These are phyloP conservation scores for Stenchaetothrips biformis DNA, from an alignment of 2,888 invertebrate species.

Conservation along the genomic window DNA sequence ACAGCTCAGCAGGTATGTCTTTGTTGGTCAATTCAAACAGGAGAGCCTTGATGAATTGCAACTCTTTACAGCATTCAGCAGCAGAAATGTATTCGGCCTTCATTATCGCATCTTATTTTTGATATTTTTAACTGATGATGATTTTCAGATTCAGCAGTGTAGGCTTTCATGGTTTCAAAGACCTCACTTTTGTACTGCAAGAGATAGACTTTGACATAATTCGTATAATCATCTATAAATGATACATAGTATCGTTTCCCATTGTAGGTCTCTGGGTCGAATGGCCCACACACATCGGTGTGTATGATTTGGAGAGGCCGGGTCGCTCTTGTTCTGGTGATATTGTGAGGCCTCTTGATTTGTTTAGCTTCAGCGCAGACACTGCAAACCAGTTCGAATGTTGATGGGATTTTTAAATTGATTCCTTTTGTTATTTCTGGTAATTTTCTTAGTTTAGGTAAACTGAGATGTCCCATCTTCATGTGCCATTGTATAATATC, in stretches of 20 bases:
- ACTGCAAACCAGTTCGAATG: not conserved
- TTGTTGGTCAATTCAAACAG: no score
- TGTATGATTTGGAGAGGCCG: not conserved
- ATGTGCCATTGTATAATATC: not conserved
- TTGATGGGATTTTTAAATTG: not conserved
- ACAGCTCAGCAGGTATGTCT: no score
- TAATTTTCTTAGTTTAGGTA: not conserved
- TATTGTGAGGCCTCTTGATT: not conserved
- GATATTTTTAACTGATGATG: not conserved
- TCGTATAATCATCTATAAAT: not conserved
- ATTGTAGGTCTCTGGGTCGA: not conserved
- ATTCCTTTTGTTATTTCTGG: not conserved
- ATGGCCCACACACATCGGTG: not conserved
- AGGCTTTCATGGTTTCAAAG: not conserved
- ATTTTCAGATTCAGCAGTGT: not conserved
- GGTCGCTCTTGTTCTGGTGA: not conserved
- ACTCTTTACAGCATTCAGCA: no score
- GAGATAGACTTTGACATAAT: not conserved
- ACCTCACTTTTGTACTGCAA: not conserved
- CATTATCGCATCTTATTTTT: not conserved
- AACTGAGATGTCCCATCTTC: not conserved
- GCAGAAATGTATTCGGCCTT: conserved; percentile 29
- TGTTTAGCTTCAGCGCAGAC: not conserved
- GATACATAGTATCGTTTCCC: not conserved
- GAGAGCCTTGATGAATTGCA: no score